Base-by-base conservation (phyloP, 2,888 invertebrate species). In the Frankliniella intonsa region DNA sequence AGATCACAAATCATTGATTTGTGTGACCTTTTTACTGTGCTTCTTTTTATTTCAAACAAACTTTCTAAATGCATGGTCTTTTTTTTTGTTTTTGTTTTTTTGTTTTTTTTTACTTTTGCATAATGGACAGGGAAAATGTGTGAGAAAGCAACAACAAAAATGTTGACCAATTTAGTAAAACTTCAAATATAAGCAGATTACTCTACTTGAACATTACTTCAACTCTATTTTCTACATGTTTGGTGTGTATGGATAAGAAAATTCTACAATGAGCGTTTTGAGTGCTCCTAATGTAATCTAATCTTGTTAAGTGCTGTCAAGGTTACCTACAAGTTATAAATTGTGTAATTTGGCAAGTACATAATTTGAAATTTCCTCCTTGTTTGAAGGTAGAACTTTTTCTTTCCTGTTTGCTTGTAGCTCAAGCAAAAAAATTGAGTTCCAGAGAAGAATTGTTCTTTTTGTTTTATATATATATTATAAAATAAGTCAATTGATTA, bases 401-500 rank as follows among this genome's bases (percentile, higher is more conserved):
- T 38, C 38, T 38, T 38, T 38, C 38, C 38, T 38, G 38, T 38
- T 38, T 38, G 38, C 38, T 38, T 38, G 38, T 38, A 38, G 38
- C 38, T 38, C 3, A 38, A 38, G 38, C 38, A 38, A 38, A 38
- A 38, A 38, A 3, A 5, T 38, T 38, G 5, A 38, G 38, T 38
- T 38, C 38, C 38, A 38, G 38, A 38, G 38, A 38, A 38, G 38
- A 38, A 38, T 38, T 38, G 38, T 38, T 38, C 38, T 38, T 38
- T 38, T 38, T 38, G 2, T 38, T 38, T 38, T 19, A 19, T 0
- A 19, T 55, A 12, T 55, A 55, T 55, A 55, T 12, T 19, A 14
- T 55, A 38, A 38, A 38, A 38, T 76, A 76, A 76, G 69, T 76
- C 69, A 76, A 76, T 76, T 76, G 69, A 76, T 25, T 76, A 76